A percentile compares a stretch with the other conserved stretches of the same genome.
phyloP scores from a whole-genome alignment of 2,113 vertebrate species.

The Odontophorus gujanensis region DNA sequence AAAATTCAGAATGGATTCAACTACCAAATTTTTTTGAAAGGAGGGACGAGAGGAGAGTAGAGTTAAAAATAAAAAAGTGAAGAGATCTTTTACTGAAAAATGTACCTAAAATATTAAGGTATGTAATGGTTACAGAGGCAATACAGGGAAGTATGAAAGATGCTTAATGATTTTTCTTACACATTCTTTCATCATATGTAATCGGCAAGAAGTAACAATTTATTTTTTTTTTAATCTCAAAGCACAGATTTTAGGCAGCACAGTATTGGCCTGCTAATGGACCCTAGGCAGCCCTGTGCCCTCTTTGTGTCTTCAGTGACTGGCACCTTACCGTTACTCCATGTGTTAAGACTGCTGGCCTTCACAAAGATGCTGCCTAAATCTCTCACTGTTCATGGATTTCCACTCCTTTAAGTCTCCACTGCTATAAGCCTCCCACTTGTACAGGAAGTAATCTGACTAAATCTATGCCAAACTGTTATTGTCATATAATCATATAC shows the following conservation, averaged over 20 bases:
- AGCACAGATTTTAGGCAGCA: not conserved
- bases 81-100: not conserved
- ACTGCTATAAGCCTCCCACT: not conserved
- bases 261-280: not conserved
- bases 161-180: not conserved
- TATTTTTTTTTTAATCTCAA: not conserved
- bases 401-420: not conserved
- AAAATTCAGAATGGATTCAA: not conserved
- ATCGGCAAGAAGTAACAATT: not conserved
- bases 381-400: not conserved
- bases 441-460: not conserved
- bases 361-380: not conserved
- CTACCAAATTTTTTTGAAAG: too few species aligned
- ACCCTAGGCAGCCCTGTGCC: not conserved
- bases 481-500: fast-evolving
- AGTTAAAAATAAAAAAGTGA: not conserved
- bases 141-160: not conserved
- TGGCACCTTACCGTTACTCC: not conserved
- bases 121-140: not conserved
- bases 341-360: not conserved
- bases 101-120: not conserved
- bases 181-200: not conserved
- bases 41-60: not conserved
- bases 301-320: not conserved
- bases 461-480: not conserved